A percentile compares a stretch with the other conserved stretches of the same genome.
Conservation (phyloP, 92 coral and sea anemone species). For the Metridium senile region DNA sequence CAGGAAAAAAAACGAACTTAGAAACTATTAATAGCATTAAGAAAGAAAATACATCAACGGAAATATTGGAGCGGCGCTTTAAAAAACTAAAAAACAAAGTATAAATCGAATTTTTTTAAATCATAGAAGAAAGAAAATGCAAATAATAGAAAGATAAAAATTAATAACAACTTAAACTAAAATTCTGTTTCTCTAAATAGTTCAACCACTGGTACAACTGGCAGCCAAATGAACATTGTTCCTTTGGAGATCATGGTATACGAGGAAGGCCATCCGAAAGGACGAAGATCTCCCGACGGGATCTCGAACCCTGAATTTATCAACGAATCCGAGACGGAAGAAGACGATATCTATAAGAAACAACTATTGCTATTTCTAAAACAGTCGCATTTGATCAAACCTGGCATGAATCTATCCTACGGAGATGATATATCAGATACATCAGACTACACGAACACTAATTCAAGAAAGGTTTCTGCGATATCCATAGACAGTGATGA, state of each 20-base stretch:
- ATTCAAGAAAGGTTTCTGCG: constrained; percentile 58
- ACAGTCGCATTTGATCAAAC: constrained; percentile 77
- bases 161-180: not conserved
- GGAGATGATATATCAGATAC: constrained; percentile 66
- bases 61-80: no score
- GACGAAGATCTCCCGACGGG: constrained; percentile 41
- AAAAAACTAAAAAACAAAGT: no score
- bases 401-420: constrained; percentile 45
- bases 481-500: constrained; percentile 24
- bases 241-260: constrained; percentile 72
- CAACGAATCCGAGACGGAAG: constrained; percentile 76
- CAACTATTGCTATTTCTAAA: constrained; percentile 84
- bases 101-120: no score
- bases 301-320: constrained; percentile 71
- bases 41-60: no score
- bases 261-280: constrained; percentile 28
- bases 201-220: not conserved
- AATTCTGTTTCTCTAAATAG: not conserved
- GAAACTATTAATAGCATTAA: no score
- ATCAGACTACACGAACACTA: constrained; percentile 59
- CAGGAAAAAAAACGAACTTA: no score
- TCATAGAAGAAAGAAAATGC: not conserved
- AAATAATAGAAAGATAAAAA: not conserved
- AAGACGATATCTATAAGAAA: constrained; percentile 87
- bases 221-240: constrained; percentile 38